Percentiles rank a stretch among this genome's conserved stretches.
These are phyloP conservation scores for Leucophenga varia DNA, from an alignment of 1,140 invertebrate genomes.

Conservation along the genomic window DNA sequence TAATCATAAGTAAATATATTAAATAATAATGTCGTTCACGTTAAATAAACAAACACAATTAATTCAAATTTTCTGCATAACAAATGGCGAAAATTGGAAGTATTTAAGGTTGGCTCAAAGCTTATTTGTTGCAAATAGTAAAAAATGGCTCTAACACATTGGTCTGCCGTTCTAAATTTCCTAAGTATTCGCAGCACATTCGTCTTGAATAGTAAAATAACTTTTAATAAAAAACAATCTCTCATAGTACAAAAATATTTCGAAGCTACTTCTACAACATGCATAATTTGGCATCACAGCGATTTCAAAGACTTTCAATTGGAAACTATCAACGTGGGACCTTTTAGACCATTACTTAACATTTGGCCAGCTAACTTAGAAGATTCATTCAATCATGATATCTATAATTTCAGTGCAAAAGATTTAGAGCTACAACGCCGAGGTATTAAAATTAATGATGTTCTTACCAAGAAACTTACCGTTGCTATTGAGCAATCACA, in stretches of 20 bases:
- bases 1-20: too few relatives aligned
- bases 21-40: too few relatives aligned
- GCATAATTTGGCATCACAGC: conserved; percentile 31
- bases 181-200: conserved; percentile 24
- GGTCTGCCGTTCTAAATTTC: conserved; percentile 34
- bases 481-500: conserved; percentile 34
- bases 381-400: conserved; percentile 9
- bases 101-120: too few relatives aligned
- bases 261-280: conserved; percentile 26
- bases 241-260: conserved; percentile 32
- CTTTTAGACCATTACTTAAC: conserved; percentile 16
- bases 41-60: too few relatives aligned
- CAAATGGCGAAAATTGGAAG: too few relatives aligned
- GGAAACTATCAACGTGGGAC: not conserved
- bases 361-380: conserved; percentile 23
- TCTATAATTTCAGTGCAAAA: conserved; percentile 23
- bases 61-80: too few relatives aligned
- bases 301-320: conserved; percentile 23
- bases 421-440: conserved; percentile 9
- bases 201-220: not conserved
- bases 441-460: conserved; percentile 15
- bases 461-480: conserved; percentile 29
- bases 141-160: conserved; percentile 15
- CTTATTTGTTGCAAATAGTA: not conserved
- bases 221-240: conserved; percentile 1